phyloP scores from a whole-genome alignment of 2,797 vertebrate species.

The Dermochelys coriacea region DNA sequence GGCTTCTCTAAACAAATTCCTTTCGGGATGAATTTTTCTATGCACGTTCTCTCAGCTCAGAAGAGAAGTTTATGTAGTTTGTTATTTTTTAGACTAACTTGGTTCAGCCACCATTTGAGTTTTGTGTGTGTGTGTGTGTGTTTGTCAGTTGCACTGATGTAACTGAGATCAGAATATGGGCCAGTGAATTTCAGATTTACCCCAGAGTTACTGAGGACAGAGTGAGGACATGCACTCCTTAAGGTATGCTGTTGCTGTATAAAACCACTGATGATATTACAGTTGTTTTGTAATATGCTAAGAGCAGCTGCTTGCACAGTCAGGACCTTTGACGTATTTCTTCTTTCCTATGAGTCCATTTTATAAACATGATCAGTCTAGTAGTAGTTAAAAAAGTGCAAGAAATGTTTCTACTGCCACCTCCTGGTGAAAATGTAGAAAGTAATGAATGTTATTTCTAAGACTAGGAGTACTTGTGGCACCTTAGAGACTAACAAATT shows the following conservation, averaged over 20 bases:
- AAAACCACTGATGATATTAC: rapidly evolving
- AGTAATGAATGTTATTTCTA: rapidly evolving
- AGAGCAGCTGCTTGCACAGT: background rate
- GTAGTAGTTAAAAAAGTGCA: background rate
- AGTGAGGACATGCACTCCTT: background rate
- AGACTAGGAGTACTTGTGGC: too few relatives aligned
- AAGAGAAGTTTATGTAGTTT: background rate
- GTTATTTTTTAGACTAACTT: background rate
- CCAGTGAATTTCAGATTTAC: background rate
- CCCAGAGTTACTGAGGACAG: background rate
- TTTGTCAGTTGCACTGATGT: too few relatives aligned
- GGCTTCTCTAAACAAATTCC: background rate
- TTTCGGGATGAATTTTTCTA: background rate
- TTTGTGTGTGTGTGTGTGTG: background rate
- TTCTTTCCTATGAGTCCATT: rapidly evolving
- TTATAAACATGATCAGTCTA: rapidly evolving
- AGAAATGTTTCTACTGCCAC: constrained; percentile 48
- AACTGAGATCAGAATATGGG: background rate
- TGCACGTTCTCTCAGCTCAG: background rate
- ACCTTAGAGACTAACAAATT: too few relatives aligned
- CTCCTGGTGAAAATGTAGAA: constrained; percentile 29
- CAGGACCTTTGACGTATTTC: background rate
- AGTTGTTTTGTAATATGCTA: background rate
- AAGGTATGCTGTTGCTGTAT: background rate
- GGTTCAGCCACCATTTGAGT: background rate